These are phyloP conservation scores for Phenacoccus solenopsis DNA, from an alignment of 1,140 invertebrate species.

Conservation along the genomic window DNA sequence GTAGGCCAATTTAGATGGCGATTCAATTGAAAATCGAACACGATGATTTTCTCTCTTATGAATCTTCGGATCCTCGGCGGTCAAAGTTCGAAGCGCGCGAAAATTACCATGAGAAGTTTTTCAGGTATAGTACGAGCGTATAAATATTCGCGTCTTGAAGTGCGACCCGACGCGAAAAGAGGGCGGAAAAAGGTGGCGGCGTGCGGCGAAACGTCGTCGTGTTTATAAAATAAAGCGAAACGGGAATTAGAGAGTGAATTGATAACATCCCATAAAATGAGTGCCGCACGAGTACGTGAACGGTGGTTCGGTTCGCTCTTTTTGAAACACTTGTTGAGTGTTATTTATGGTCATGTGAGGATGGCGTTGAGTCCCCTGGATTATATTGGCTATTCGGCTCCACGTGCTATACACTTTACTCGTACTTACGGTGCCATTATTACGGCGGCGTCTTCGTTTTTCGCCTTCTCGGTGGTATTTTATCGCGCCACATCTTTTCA, in stretches of 20 bases:
- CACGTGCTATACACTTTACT: constrained; percentile 8
- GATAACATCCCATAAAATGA: constrained; percentile 18
- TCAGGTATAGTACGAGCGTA: too few relatives aligned
- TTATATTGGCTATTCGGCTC: constrained; percentile 14
- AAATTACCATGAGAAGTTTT: too few relatives aligned
- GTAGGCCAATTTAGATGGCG: too few relatives aligned
- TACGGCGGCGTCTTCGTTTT: constrained; percentile 5
- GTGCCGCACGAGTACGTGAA: constrained; percentile 10
- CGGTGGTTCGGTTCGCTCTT: constrained; percentile 7
- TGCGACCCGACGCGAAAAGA: too few relatives aligned
- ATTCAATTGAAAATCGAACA: too few relatives aligned
- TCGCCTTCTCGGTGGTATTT: neutral
- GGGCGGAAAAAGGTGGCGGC: too few relatives aligned
- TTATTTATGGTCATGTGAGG: constrained; percentile 17
- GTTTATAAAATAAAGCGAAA: constrained; percentile 11
- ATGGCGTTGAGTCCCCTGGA: constrained; percentile 14
- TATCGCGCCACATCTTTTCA: neutral
- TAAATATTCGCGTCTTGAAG: too few relatives aligned
- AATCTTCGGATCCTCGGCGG: too few relatives aligned
- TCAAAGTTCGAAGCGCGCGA: too few relatives aligned
- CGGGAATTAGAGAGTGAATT: constrained; percentile 14
- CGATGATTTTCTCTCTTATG: too few relatives aligned
- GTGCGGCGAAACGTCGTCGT: neutral
- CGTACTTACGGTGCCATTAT: constrained; percentile 12
- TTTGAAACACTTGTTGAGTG: constrained; percentile 12